Evolutionary conservation across 53 echinoderm and acorn worm species (phyloP).

Genomic region (Henricia sp.): DNA sequence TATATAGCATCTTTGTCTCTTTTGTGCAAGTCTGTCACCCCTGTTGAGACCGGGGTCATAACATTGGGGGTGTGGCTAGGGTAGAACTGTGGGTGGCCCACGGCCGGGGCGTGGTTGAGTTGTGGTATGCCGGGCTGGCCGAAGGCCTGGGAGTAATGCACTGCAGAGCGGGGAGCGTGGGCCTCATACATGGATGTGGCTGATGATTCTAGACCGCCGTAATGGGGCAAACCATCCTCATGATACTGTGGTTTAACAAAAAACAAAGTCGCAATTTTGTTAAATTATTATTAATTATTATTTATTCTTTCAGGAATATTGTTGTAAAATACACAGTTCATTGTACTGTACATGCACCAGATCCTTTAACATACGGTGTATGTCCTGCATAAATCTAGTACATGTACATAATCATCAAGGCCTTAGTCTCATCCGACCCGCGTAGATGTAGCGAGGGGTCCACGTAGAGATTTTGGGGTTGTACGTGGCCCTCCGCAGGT

Average conservation of each 20-base stretch:
- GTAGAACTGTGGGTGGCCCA: constrained; percentile 95
- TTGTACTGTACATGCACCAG: too few species aligned
- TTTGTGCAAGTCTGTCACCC: constrained; percentile 99
- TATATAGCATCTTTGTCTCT: constrained; percentile 99
- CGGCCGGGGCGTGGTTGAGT: constrained; percentile 90
- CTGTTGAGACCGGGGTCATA: constrained; percentile 87
- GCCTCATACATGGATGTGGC: constrained; percentile 96
- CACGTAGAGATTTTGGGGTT: too few species aligned
- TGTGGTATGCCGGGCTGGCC: constrained; percentile 94
- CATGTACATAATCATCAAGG: too few species aligned
- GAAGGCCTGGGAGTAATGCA: constrained; percentile 95
- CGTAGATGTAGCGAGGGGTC: too few species aligned
- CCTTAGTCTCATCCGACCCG: too few species aligned
- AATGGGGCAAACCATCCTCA: constrained; percentile 93
- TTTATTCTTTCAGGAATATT: too few species aligned
- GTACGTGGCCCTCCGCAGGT: too few species aligned
- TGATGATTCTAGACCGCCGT: constrained; percentile 88
- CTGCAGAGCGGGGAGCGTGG: constrained; percentile 94
- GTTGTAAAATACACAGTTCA: too few species aligned
- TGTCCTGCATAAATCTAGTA: too few species aligned
- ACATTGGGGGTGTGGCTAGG: constrained; percentile 90
- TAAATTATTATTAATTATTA: too few species aligned
- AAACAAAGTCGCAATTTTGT: too few species aligned
- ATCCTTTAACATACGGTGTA: too few species aligned
- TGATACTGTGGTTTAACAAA: constrained; percentile 66